Percentiles rank a stretch among this genome's conserved stretches.
Conservation (phyloP, 2,797 vertebrate genomes). For the Brotula barbata region DNA sequence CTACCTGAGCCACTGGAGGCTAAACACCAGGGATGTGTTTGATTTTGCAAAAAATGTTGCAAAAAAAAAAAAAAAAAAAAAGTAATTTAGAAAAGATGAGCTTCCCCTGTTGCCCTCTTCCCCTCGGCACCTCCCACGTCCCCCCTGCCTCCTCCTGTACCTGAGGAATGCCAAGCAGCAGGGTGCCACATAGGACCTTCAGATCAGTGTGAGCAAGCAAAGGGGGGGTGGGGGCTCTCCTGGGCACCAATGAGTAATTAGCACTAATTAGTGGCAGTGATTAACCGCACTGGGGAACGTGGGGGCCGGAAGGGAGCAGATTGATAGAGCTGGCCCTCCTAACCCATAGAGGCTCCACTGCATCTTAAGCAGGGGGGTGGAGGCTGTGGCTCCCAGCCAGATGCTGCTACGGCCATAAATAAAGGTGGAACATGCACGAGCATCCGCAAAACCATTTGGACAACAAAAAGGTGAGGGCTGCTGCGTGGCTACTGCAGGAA, state of each 20-base stretch:
- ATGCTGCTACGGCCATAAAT: conserved; percentile 59
- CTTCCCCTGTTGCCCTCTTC: conserved; percentile 16
- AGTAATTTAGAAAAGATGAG: conserved; percentile 38
- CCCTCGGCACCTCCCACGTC: conserved; percentile 41
- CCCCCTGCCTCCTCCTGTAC: conserved; percentile 36
- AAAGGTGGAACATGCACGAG: conserved; percentile 50
- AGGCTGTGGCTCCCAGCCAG: conserved; percentile 60
- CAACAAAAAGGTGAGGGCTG: conserved; percentile 42
- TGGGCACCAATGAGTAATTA: conserved; percentile 77
- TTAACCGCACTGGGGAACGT: conserved; percentile 81
- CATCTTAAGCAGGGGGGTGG: conserved; percentile 77
- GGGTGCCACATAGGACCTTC: conserved; percentile 62
- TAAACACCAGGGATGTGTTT: conserved; percentile 50
- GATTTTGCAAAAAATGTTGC: conserved; percentile 29
- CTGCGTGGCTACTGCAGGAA: conserved; percentile 16
- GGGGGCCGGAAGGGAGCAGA: conserved; percentile 82
- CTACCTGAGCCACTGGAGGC: conserved; percentile 42
- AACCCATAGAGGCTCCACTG: conserved; percentile 69
- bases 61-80: conserved; percentile 19
- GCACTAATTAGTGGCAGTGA: conserved; percentile 87
- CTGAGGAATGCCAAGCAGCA: conserved; percentile 63
- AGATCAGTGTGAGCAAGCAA: conserved; percentile 48
- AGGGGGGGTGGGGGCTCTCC: conserved; percentile 53
- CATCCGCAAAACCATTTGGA: conserved; percentile 32
- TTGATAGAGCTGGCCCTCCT: conserved; percentile 76